A percentile compares a stretch with the other conserved stretches of the same genome.
Conservation (phyloP, 2,888 invertebrate genomes). For the Poecilobothrus nobilitatus region DNA sequence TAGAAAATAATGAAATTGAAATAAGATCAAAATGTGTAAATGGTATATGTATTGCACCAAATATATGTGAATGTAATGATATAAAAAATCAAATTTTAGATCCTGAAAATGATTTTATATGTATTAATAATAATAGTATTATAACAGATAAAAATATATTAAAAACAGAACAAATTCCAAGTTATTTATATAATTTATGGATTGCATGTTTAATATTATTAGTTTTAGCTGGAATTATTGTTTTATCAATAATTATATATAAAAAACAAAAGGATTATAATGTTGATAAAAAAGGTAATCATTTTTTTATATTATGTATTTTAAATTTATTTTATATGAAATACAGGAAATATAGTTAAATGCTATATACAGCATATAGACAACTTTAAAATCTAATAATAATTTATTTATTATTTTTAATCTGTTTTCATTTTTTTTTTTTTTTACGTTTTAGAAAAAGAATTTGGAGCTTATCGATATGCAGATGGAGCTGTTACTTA, state of each 20-base stretch:
- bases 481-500: background rate
- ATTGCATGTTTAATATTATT: background rate
- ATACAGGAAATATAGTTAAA: too few relatives aligned
- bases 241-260: background rate
- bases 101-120: background rate
- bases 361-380: too few relatives aligned
- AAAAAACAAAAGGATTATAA: conserved; percentile 1
- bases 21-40: conserved; percentile 28
- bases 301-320: too few relatives aligned
- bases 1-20: background rate
- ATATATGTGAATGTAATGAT: conserved; percentile 19
- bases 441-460: background rate
- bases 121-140: background rate
- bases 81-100: conserved; percentile 12
- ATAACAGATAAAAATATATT: background rate
- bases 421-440: background rate
- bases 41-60: conserved; percentile 19
- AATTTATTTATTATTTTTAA: background rate
- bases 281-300: conserved; percentile 5
- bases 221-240: background rate
- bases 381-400: too few relatives aligned
- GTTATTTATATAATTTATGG: background rate
- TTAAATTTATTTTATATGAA: too few relatives aligned
- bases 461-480: background rate
- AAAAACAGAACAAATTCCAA: background rate